Base-by-base conservation (phyloP, 2,888 invertebrate species). In the Orchestes rusci region DNA sequence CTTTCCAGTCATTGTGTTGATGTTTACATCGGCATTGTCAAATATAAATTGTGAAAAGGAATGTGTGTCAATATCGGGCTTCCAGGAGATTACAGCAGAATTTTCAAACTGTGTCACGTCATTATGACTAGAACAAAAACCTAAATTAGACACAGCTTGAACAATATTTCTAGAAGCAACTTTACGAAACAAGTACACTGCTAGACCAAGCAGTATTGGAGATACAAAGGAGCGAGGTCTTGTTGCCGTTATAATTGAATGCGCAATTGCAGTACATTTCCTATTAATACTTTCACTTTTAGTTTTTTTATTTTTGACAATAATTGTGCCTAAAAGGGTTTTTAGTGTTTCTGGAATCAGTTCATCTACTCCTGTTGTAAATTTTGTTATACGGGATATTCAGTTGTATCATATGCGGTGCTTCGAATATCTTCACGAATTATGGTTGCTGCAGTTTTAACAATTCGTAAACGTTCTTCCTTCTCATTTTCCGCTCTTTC, bases 381-480 rank as follows among this genome's bases (percentile, higher is more conserved):
- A 23, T 7, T 23, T 23, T 23, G 23, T 23, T 10, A 23, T 7
- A 23, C 23, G 5, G 23, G 23, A 10, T 23, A 23, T 23, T 23
- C 23, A 7, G 23, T 23, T 23, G 23, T 23, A 23, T 23, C 10
- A 23, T 23, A 23, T 7, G 10, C 5, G 7, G 23, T 23, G 5
- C 7, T 23, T 23, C 23, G 5, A 23, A 23, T 23, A 23, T 23
- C 23, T 23, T 23, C 23, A 23, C 10, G 10, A 23, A 23, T 23
- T 5, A 23, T 23, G 32, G 32, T 32, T 32, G 15, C 32, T 32
- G 32, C 32, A 16, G 32, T 10, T 32, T 32, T 3, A 16, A 32
- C 32, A 32, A 32, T 32, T 32, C 32, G 13, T 10, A 16, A 4
- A 16, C 32, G 32, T 32, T 32, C 32, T 13, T 32, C 32, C 32